A percentile compares a stretch with the other conserved stretches of the same genome.
Conservation (phyloP, 2,888 invertebrate genomes). For the Protonemura montana region DNA sequence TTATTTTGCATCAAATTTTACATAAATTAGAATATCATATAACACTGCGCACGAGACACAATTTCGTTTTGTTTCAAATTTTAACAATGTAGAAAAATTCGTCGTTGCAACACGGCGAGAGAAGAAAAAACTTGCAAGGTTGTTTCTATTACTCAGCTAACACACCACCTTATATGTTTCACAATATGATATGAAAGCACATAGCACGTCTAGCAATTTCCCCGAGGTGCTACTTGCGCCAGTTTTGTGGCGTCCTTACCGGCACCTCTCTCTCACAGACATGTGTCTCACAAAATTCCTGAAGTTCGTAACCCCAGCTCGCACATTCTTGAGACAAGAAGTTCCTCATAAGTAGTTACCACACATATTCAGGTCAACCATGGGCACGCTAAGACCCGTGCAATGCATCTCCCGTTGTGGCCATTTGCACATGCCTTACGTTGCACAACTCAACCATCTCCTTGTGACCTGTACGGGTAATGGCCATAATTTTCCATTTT, state of each 20-base stretch:
- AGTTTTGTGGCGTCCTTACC: not conserved
- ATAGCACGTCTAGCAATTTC: conserved; percentile 3
- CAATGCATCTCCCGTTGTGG: not conserved
- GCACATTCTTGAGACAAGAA: not conserved
- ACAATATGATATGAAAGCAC: not conserved
- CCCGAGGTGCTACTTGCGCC: not conserved
- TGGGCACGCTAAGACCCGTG: not conserved
- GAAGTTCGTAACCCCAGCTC: not conserved
- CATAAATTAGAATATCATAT: conserved; percentile 12
- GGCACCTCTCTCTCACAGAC: not conserved
- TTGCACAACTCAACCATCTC: not conserved
- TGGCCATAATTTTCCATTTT: not conserved
- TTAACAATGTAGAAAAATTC: not conserved
- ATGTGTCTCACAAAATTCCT: not conserved
- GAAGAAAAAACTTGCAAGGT: not conserved
- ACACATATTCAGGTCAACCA: not conserved
- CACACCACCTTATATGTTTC: not conserved
- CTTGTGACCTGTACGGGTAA: not conserved
- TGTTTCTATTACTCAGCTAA: not conserved
- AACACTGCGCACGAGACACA: not conserved
- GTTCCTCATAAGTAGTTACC: not conserved
- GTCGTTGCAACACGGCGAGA: not conserved
- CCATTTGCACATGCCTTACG: not conserved
- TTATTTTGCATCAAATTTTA: not conserved
- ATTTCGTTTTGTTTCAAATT: not conserved